These are phyloP conservation scores for Lutjanus erythropterus DNA, from an alignment of 2,113 vertebrate species.

Conservation along the genomic window DNA sequence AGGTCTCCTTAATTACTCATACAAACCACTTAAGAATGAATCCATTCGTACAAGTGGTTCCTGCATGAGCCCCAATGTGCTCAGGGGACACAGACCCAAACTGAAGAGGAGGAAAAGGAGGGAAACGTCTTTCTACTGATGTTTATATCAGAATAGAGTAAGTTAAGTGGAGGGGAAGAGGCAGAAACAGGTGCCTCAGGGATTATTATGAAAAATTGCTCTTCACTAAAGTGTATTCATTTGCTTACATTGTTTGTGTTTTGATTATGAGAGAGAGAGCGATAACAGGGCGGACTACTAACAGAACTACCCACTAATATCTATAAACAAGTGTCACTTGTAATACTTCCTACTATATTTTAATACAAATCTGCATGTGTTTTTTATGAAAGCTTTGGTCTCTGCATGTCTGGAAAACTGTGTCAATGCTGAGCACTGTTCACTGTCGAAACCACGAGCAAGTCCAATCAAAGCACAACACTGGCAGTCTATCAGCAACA, in stretches of 20 bases:
- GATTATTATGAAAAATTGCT: not conserved
- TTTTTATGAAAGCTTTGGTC: not conserved
- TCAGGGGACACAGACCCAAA: not conserved
- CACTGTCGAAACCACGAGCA: not conserved
- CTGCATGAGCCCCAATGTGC: no score
- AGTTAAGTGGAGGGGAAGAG: not conserved
- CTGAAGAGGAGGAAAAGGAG: not conserved
- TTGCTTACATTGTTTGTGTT: not conserved
- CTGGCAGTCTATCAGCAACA: not conserved
- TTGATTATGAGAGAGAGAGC: not conserved
- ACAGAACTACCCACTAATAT: not conserved
- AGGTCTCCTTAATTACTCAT: no score
- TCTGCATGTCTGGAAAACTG: not conserved
- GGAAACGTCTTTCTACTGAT: not conserved
- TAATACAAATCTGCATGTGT: not conserved
- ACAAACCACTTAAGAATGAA: no score
- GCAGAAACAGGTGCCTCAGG: not conserved
- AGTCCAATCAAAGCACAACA: slow-evolving; percentile 29
- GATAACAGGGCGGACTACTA: not conserved
- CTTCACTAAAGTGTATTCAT: not conserved
- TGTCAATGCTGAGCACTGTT: not conserved
- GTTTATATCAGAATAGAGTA: not conserved
- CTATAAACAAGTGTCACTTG: not conserved
- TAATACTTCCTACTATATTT: not conserved
- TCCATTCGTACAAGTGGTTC: no score